Evolutionary conservation across 2,113 vertebrate species (phyloP), one percentile per base, ranked within the genome.

Genomic region (Oxyura jamaicensis): DNA sequence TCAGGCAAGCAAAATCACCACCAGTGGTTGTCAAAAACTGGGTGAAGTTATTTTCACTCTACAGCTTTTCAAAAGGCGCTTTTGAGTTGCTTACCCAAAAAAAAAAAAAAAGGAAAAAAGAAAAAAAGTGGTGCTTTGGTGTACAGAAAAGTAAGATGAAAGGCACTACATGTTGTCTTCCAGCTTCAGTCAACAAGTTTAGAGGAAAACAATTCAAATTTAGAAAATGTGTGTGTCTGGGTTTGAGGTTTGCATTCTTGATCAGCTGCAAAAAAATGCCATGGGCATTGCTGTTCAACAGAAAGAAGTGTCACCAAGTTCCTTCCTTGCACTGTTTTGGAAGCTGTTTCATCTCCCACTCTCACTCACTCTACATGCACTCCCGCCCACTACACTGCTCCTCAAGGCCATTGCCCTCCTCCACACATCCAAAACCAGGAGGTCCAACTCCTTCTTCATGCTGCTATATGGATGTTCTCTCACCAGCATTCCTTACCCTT

Each of bases 281-380:
- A 39, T 22, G 50, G 28, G 18, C 35, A 39, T 22, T 22, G 35
- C 35, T 53, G 8, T 53, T 53, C 75, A 39, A 72, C 7, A 52
- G 52, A 56, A 69, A 55, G n/a, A 62, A 44, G 22, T 17, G 11
- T 77, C n/a, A n/a, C 56, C 33, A 67, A 29, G 6, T 53, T 79
- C 13, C 12, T 56, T 60, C 82, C 56, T 67, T 63, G 19, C 36
- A 22, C 21, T 46, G 6, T 1, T 84, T 75, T 56, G 13, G 36
- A 58, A 56, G 23, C 8, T 39, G 9, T 56, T 90, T 35, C 35
- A 14, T 42, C 66, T 65, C 91, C 44, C 59, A 0, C 29, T 76
- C 13, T 56, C 2, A 0, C 13, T 56, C 2, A 0, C 23, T 28
- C 20, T 36, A 52, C 56, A 18, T 46, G 44, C 16, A 16, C 36